A percentile compares a stretch with the other conserved stretches of the same genome.
phyloP scores from a whole-genome alignment of 2,888 invertebrate species.

The Cephus nigrinus region DNA sequence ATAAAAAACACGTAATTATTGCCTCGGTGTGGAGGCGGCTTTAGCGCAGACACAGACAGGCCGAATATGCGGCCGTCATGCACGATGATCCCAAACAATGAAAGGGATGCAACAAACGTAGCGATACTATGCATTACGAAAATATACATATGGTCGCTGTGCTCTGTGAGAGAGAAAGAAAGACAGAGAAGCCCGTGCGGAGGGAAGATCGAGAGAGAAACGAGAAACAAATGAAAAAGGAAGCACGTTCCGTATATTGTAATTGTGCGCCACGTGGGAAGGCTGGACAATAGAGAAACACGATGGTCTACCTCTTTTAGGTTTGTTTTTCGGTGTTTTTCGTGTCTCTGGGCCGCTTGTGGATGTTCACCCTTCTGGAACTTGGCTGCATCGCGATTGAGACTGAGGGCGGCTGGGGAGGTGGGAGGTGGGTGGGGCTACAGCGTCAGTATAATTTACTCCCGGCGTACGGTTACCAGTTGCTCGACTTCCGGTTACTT shows the following conservation, averaged over 20 bases:
- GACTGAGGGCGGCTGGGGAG: background rate
- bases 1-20: no score
- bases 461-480: background rate
- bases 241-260: background rate
- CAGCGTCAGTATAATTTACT: background rate
- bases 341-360: slow-evolving; percentile 22
- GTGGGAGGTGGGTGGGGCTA: background rate
- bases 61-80: slow-evolving; percentile 47
- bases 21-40: no score
- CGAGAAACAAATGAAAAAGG: background rate
- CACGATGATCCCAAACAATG: slow-evolving; percentile 57
- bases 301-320: background rate
- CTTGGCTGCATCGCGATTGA: slow-evolving; percentile 14
- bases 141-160: slow-evolving; percentile 45
- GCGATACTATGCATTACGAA: slow-evolving; percentile 56
- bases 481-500: background rate
- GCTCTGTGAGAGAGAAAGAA: background rate
- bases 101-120: slow-evolving; percentile 55
- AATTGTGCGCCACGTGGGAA: background rate
- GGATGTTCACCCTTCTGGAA: slow-evolving; percentile 46
- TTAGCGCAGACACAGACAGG: background rate
- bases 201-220: slow-evolving; percentile 1
- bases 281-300: background rate
- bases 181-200: background rate
- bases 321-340: background rate